Evolutionary conservation across 2,797 vertebrate genomes (phyloP).

Genomic region (Tenualosa ilisha): DNA sequence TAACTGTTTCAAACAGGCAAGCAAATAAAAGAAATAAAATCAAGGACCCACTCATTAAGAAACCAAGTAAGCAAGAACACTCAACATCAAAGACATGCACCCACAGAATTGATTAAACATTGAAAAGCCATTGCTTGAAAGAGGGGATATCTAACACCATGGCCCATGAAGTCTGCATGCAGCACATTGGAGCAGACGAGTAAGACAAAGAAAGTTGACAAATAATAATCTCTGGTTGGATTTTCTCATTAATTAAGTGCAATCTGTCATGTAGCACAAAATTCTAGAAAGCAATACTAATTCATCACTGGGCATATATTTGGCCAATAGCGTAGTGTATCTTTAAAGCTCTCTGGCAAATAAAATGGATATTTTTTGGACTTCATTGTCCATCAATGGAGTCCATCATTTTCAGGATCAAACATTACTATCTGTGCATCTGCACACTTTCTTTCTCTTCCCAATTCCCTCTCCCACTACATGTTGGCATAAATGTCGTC

Average conservation of each 20-base stretch:
- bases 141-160: not conserved
- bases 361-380: not conserved
- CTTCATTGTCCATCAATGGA: not conserved
- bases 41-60: not conserved
- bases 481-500: slow-evolving; percentile 12
- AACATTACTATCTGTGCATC: not conserved
- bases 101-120: not conserved
- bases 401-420: not conserved
- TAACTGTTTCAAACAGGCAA: not conserved
- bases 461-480: not conserved
- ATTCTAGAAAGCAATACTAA: not conserved
- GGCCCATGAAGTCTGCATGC: not conserved
- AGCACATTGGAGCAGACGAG: not conserved
- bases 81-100: not conserved
- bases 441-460: not conserved
- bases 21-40: not conserved
- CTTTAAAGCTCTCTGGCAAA: not conserved
- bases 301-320: not conserved
- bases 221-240: not conserved
- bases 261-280: not conserved
- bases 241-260: not conserved
- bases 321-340: not conserved
- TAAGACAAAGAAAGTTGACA: not conserved
- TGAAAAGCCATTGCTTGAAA: not conserved
- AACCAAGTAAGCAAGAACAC: not conserved